Conservation (phyloP, 2,113 vertebrate species). For the Numenius arquata region DNA sequence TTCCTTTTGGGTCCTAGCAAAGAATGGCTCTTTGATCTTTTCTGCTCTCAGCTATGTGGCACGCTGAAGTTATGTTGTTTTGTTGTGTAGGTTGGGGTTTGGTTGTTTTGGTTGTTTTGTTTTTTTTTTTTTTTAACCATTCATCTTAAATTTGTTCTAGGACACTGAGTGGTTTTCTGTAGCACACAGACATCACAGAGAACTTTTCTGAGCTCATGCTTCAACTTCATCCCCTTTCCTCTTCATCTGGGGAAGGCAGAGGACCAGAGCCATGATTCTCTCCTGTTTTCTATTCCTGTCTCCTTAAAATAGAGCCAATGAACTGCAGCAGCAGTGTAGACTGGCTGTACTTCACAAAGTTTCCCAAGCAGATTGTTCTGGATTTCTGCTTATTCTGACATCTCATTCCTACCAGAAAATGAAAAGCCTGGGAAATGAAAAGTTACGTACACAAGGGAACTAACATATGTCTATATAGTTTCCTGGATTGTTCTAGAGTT, state of each 20-base stretch:
- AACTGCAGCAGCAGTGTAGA: neutral
- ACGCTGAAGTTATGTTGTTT: neutral
- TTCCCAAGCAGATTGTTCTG: neutral
- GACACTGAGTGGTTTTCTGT: neutral
- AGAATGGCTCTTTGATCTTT: neutral
- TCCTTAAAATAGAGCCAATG: neutral
- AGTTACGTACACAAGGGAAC: neutral
- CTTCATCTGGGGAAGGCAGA: neutral
- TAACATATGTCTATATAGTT: neutral
- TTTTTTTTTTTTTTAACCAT: too few relatives aligned
- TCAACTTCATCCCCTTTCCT: neutral
- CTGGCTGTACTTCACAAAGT: neutral
- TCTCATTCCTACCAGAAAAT: neutral
- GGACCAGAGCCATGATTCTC: neutral
- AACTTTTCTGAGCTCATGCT: neutral
- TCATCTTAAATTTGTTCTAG: neutral
- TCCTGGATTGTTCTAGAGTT: neutral
- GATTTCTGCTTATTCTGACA: neutral
- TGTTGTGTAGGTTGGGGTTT: neutral
- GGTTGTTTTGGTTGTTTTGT: neutral
- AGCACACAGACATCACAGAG: neutral
- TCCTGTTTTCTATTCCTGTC: neutral
- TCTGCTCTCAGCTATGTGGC: neutral
- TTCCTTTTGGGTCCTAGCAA: neutral
- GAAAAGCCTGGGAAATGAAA: neutral